These are phyloP conservation scores for Cephus sareptanus DNA, from an alignment of 2,888 invertebrate genomes.

Conservation along the genomic window DNA sequence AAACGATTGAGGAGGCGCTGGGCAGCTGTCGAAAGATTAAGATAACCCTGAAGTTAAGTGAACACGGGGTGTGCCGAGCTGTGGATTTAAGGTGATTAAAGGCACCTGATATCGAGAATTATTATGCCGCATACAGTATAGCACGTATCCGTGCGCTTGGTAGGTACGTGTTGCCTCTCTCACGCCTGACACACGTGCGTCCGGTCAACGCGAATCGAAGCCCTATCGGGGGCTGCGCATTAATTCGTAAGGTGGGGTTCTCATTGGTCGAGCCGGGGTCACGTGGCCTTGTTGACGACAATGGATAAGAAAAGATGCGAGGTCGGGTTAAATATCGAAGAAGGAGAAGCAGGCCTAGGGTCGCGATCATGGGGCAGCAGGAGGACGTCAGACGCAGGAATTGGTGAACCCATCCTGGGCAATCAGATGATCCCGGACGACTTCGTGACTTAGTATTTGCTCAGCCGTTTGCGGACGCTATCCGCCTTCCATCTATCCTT, in stretches of 20 bases:
- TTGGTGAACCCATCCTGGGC: constrained; percentile 47
- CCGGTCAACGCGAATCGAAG: no score
- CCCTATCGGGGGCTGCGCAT: no score
- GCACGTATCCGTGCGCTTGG: no score
- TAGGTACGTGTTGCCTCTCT: constrained; percentile 26
- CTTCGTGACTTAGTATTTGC: constrained; percentile 65
- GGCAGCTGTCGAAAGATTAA: constrained; percentile 66
- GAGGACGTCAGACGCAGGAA: constrained; percentile 37
- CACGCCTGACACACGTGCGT: no score
- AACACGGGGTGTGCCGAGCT: constrained; percentile 57
- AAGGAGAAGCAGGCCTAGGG: not conserved
- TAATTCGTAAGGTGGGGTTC: no score
- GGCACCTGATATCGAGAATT: constrained; percentile 65
- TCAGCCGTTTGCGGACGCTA: constrained; percentile 51
- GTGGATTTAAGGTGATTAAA: constrained; percentile 66
- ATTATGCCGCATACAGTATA: constrained; percentile 54
- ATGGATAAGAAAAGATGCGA: no score
- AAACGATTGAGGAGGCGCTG: constrained; percentile 45
- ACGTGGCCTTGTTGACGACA: no score
- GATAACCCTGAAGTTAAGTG: constrained; percentile 64
- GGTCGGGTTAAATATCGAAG: no score
- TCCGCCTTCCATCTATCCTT: constrained; percentile 47
- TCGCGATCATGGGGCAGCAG: constrained; percentile 13
- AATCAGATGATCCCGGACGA: constrained; percentile 45
- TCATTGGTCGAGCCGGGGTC: no score